Evolutionary conservation across 2,888 invertebrate genomes (phyloP), one percentile per base, ranked within the genome.

Genomic region (Conchocele bisecta): DNA sequence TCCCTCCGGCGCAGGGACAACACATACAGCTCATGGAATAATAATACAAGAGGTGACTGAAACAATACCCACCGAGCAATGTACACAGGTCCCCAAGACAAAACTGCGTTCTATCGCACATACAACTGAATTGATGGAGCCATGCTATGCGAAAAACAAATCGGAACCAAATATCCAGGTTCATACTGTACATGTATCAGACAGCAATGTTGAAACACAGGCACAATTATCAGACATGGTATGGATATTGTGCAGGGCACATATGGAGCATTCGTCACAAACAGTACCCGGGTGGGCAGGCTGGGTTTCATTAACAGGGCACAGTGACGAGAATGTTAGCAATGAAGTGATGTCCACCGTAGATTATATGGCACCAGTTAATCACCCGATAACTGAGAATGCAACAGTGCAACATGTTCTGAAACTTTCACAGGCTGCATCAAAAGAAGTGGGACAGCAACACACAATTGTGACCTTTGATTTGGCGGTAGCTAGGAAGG

Each of bases 391-490:
- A n/a, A n/a, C n/a, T n/a, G n/a, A n/a, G n/a, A n/a, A n/a, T n/a
- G n/a, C n/a, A 54, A 73, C 73, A 13, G 67, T 72, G 3, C 60
- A 70, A 28, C 53, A 71, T 20, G 29, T 75, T 3, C 17, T 75
- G 15, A 35, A 65, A 17, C 20, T 56, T 5, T 74, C 74, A 13
- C 44, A 61, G 31, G 29, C 15, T 13, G 68, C 64, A 41, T 35
- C 63, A 24, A 17, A 39, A 39, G 57, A 26, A 35, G 59, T 74
- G 26, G 65, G 65, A 13, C 74, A 74, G 24, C 31, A 50, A n/a
- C 60, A 63, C 50, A 59, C 65, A 2, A 22, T 75, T 29, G 65
- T 65, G 7, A 75, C 72, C 37, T 72, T 75, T 60, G 64, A 68
- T 29, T 44, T 72, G 13, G 71, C 71, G 15, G 66, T 66, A 3